Evolutionary conservation across 2,113 vertebrate genomes (phyloP).

Genomic region (Stegostoma tigrinum): DNA sequence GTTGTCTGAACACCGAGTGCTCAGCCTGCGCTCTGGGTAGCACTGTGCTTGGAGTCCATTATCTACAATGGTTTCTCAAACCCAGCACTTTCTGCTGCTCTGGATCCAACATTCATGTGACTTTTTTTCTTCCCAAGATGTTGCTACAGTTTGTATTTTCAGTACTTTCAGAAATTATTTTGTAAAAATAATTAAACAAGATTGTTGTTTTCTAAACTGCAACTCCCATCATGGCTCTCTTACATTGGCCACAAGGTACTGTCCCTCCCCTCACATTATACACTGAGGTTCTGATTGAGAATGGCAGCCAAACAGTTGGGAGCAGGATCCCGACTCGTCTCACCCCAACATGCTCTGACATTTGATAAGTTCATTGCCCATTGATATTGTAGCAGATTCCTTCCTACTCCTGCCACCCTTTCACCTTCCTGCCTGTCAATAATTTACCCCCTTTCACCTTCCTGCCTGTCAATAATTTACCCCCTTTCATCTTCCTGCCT

Average conservation of each 20-base stretch:
- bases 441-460: too few species aligned
- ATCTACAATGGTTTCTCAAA: not conserved
- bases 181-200: constrained; percentile 16
- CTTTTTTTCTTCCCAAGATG: not conserved
- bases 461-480: too few species aligned
- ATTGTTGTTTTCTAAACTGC: not conserved
- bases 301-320: too few species aligned
- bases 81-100: not conserved
- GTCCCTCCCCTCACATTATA: not conserved
- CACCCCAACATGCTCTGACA: too few species aligned
- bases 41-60: not conserved
- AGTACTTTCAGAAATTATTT: not conserved
- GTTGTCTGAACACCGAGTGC: not conserved
- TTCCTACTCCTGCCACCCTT: too few species aligned
- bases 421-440: too few species aligned
- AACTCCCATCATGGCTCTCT: not conserved
- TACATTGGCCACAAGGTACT: not conserved
- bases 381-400: too few species aligned
- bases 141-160: not conserved
- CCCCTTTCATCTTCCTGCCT: too few species aligned
- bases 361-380: too few species aligned
- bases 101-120: not conserved
- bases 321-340: too few species aligned
- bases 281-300: not conserved
- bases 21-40: not conserved